Evolutionary conservation across 2,888 invertebrate genomes (phyloP).

Genomic region (Heteromurus nitidus): DNA sequence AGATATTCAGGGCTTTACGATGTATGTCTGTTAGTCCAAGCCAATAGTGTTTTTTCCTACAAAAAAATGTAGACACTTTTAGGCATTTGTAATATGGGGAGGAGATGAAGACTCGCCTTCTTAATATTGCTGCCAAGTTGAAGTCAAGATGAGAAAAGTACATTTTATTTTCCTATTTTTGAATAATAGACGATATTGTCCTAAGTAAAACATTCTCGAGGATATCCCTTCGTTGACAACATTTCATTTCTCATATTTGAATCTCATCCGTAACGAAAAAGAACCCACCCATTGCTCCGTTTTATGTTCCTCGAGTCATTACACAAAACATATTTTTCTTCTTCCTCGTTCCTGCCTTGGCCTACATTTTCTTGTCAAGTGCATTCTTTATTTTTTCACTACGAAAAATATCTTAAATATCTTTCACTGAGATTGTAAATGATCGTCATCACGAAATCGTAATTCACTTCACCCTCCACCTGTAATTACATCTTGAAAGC

Average conservation of each 20-base stretch:
- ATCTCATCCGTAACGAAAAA: too few species aligned
- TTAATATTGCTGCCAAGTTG: neutral
- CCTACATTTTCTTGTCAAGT: constrained; percentile 22
- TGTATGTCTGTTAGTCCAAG: neutral
- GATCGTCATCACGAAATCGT: too few species aligned
- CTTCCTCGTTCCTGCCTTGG: constrained; percentile 17
- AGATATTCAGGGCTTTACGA: neutral
- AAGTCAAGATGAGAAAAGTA: neutral
- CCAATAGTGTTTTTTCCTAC: too few species aligned
- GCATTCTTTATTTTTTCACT: too few species aligned
- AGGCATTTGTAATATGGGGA: neutral
- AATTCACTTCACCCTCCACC: too few species aligned
- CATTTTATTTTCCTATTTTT: neutral
- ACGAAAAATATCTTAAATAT: too few species aligned
- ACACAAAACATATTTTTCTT: neutral
- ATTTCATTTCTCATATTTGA: too few species aligned
- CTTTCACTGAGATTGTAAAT: too few species aligned
- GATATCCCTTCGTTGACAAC: too few species aligned
- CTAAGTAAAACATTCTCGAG: too few species aligned
- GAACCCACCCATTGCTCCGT: neutral
- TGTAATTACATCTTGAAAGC: constrained; percentile 26
- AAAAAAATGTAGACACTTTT: too few species aligned
- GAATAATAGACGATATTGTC: neutral
- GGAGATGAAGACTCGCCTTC: neutral
- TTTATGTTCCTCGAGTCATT: constrained; percentile 3